Evolutionary conservation across 2,113 vertebrate species (phyloP).

Genomic region (Tiliqua scincoides): DNA sequence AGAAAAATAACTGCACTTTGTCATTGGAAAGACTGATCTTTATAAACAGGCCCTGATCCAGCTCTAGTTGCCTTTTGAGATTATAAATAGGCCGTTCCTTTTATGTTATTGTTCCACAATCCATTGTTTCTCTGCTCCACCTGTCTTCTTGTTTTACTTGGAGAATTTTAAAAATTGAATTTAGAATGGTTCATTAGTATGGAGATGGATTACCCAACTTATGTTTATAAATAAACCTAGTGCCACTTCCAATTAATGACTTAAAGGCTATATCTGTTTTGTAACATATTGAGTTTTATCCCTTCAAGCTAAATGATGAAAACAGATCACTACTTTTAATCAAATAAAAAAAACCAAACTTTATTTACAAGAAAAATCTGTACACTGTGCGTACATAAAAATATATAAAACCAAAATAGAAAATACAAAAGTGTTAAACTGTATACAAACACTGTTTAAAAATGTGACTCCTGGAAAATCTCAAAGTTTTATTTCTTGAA

Average conservation of each 20-base stretch:
- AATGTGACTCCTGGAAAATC: slow-evolving; percentile 80
- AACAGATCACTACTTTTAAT: slow-evolving; percentile 55
- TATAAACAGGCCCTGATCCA: neutral
- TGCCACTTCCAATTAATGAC: neutral
- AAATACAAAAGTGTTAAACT: slow-evolving; percentile 85
- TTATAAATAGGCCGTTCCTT: neutral
- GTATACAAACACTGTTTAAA: slow-evolving; percentile 85
- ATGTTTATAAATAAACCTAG: neutral
- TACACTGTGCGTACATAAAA: slow-evolving; percentile 85
- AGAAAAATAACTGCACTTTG: neutral
- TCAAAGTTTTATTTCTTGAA: slow-evolving; percentile 72
- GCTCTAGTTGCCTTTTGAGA: neutral
- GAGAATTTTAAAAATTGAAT: neutral
- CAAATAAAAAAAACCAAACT: slow-evolving; percentile 78
- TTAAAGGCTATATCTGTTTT: slow-evolving; percentile 10
- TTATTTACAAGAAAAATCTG: slow-evolving; percentile 86
- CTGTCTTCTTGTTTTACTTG: neutral
- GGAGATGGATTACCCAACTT: neutral
- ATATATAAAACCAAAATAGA: slow-evolving; percentile 89
- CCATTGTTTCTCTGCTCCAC: neutral
- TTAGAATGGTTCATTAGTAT: neutral
- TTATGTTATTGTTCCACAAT: neutral
- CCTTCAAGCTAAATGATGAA: slow-evolving; percentile 44
- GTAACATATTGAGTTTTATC: slow-evolving; percentile 4
- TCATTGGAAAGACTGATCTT: neutral